Conservation (phyloP, 2,113 vertebrate genomes). For the Spheniscus mendiculus region DNA sequence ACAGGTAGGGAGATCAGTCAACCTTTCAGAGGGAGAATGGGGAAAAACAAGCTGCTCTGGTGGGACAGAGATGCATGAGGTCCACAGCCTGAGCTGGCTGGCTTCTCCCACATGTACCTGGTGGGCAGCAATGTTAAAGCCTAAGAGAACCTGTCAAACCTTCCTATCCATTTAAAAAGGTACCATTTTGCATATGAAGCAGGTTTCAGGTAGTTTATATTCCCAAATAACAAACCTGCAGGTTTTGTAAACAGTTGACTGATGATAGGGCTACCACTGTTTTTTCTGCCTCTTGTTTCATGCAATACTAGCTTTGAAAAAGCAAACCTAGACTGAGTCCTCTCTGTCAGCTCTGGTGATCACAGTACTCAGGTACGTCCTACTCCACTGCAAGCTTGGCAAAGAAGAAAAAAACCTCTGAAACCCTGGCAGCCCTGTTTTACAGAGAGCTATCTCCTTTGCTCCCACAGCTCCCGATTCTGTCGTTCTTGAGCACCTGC, state of each 20-base stretch:
- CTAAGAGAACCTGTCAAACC: neutral
- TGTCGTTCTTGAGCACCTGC: neutral
- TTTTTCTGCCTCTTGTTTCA: neutral
- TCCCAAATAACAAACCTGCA: neutral
- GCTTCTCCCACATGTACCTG: neutral
- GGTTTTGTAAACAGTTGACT: neutral
- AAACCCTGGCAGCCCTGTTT: neutral
- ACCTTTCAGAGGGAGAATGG: neutral
- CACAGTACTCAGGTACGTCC: neutral
- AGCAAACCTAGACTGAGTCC: neutral
- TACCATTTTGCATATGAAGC: neutral
- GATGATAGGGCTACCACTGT: accelerated
- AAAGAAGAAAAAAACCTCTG: neutral
- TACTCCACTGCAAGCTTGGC: neutral
- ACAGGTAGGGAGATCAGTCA: neutral
- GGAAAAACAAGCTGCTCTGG: neutral
- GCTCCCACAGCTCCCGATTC: neutral
- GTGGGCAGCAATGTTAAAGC: neutral
- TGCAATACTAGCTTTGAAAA: neutral
- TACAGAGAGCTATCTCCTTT: neutral
- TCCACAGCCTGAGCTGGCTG: accelerated
- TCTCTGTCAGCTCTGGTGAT: neutral
- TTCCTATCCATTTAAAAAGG: neutral
- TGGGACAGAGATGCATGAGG: accelerated
- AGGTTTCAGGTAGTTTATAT: neutral